phyloP scores from a whole-genome alignment of 2,888 invertebrate genomes.

The Bedellia somnulentella region DNA sequence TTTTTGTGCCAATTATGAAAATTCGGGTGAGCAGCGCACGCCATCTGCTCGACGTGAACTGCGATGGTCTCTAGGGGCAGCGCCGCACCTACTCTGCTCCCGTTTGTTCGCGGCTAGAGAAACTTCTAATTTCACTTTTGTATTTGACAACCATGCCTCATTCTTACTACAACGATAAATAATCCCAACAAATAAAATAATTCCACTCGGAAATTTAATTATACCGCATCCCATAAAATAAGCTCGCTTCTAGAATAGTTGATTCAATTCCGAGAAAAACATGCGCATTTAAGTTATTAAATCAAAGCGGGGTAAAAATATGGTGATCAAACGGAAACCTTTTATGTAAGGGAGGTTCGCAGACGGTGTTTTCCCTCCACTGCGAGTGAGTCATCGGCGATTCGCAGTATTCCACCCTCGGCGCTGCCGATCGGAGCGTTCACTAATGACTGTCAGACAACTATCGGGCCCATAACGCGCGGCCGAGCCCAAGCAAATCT shows the following conservation, averaged over 20 bases:
- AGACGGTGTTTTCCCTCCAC: slow-evolving; percentile 36
- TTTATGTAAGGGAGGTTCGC: slow-evolving; percentile 15
- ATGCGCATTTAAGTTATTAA: too few species aligned
- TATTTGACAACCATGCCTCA: slow-evolving; percentile 14
- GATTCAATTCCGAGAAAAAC: too few species aligned
- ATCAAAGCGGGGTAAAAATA: slow-evolving; percentile 22
- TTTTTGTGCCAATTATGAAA: slow-evolving; percentile 40
- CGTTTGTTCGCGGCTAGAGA: slow-evolving; percentile 18
- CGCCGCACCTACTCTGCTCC: slow-evolving; percentile 18
- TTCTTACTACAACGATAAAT: too few species aligned
- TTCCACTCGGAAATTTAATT: too few species aligned
- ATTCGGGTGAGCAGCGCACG: slow-evolving; percentile 26
- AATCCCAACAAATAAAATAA: too few species aligned
- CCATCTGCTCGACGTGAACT: slow-evolving; percentile 27
- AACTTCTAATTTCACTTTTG: slow-evolving; percentile 34
- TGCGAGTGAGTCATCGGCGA: slow-evolving; percentile 38
- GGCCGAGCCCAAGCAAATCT: slow-evolving; percentile 28
- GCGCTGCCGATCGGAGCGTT: slow-evolving; percentile 28
- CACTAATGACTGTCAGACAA: slow-evolving; percentile 49
- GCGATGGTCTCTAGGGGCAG: slow-evolving; percentile 20
- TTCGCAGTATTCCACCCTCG: slow-evolving; percentile 43
- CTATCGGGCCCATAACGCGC: slow-evolving; percentile 16
- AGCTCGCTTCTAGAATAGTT: too few species aligned
- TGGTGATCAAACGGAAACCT: slow-evolving; percentile 24
- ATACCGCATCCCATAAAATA: too few species aligned